phyloP scores from a whole-genome alignment of 2,888 invertebrate species.

The Tachina fera region DNA sequence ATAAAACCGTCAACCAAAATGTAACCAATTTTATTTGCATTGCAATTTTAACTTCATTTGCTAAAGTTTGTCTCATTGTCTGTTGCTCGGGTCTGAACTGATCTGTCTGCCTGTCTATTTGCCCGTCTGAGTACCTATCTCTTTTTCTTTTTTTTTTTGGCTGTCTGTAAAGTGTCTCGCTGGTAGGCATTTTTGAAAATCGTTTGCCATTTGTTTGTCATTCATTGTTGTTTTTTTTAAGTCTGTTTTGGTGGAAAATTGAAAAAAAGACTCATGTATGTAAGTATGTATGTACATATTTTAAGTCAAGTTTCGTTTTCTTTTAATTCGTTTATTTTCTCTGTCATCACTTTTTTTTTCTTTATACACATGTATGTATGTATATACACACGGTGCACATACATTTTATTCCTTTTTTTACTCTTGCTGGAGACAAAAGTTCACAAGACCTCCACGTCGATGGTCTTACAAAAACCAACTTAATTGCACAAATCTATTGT shows the following conservation, averaged over 20 bases:
- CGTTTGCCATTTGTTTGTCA: conserved; percentile 66
- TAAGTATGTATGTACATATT: conserved; percentile 25
- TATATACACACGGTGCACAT: conserved; percentile 7
- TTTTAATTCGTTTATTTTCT: conserved; percentile 69
- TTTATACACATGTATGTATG: background rate
- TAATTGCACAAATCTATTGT: conserved; percentile 72
- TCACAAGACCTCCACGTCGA: conserved; percentile 78
- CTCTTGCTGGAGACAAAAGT: conserved; percentile 76
- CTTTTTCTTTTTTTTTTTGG: conserved; percentile 21
- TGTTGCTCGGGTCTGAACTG: background rate
- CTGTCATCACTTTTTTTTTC: conserved; percentile 68
- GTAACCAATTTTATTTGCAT: conserved; percentile 60
- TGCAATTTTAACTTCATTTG: conserved; percentile 57
- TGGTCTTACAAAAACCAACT: conserved; percentile 69
- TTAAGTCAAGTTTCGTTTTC: conserved; percentile 69
- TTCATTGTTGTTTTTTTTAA: conserved; percentile 48
- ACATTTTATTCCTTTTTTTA: conserved; percentile 29
- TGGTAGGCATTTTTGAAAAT: conserved; percentile 69
- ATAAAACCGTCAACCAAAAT: conserved; percentile 50
- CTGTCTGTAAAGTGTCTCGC: conserved; percentile 59
- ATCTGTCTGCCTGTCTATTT: conserved; percentile 6
- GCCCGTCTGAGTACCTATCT: background rate
- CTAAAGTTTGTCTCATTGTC: conserved; percentile 52
- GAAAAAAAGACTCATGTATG: background rate
- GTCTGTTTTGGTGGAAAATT: conserved; percentile 45